A percentile compares a stretch with the other conserved stretches of the same genome.
These are phyloP conservation scores for Xestobium rufovillosum DNA, from an alignment of 2,888 invertebrate species.

Conservation along the genomic window DNA sequence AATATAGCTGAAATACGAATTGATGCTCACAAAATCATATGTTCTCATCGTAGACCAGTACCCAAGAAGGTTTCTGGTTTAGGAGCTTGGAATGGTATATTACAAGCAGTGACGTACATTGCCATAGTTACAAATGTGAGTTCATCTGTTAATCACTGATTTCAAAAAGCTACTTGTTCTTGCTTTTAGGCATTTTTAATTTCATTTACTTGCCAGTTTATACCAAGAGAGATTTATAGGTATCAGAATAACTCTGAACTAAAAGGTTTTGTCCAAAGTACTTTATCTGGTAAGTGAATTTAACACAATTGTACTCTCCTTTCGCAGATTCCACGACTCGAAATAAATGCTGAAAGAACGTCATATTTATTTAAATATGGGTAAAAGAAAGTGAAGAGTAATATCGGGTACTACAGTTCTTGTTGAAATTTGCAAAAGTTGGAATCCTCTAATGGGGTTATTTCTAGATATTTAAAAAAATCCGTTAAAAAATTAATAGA, in stretches of 20 bases:
- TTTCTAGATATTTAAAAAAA: too few species aligned
- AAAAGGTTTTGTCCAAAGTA: slow-evolving; percentile 26
- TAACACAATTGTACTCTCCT: too few species aligned
- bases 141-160: too few species aligned
- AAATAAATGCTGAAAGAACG: too few species aligned
- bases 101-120: slow-evolving; percentile 32
- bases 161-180: too few species aligned
- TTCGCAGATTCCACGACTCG: too few species aligned
- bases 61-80: slow-evolving; percentile 27
- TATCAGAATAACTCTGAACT: slow-evolving; percentile 12
- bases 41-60: slow-evolving; percentile 27
- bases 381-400: too few species aligned
- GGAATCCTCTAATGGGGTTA: too few species aligned
- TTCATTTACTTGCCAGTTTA: slow-evolving; percentile 31
- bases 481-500: too few species aligned
- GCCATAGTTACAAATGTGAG: slow-evolving; percentile 36
- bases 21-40: slow-evolving; percentile 30
- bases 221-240: slow-evolving; percentile 26
- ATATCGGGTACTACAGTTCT: too few species aligned
- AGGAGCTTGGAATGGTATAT: slow-evolving; percentile 34
- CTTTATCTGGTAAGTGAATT: slow-evolving; percentile 29
- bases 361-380: too few species aligned
- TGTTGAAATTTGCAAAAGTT: too few species aligned
- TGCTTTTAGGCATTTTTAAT: slow-evolving; percentile 34
- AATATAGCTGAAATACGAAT: slow-evolving; percentile 53